Percentiles rank a stretch among this genome's conserved stretches.
Conservation (phyloP, 2,888 invertebrate genomes). For the Aspidiotus destructor region DNA sequence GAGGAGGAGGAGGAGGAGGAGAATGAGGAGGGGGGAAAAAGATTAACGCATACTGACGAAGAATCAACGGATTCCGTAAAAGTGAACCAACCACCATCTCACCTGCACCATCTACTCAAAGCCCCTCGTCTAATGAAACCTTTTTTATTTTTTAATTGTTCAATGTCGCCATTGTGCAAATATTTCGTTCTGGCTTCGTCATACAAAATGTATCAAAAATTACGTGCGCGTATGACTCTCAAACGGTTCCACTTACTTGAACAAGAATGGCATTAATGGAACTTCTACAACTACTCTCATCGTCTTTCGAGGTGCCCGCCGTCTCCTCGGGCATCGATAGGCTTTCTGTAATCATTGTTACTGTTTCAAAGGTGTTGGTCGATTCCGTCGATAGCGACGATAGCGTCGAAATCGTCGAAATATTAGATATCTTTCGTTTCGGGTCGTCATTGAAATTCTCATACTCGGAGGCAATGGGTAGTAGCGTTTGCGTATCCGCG, state of each 20-base stretch:
- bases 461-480: neutral
- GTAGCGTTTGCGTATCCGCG: neutral
- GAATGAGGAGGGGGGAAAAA: too few species aligned
- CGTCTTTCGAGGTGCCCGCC: neutral
- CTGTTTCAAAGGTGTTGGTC: slow-evolving; percentile 21
- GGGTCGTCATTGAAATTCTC: slow-evolving; percentile 20
- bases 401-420: slow-evolving; percentile 35
- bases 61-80: too few species aligned
- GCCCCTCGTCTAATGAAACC: neutral
- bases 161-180: too few species aligned
- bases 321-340: slow-evolving; percentile 8
- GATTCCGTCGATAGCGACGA: slow-evolving; percentile 35
- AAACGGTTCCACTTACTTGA: slow-evolving; percentile 17
- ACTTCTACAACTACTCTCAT: slow-evolving; percentile 1
- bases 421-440: slow-evolving; percentile 35
- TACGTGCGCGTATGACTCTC: too few species aligned
- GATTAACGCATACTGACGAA: too few species aligned
- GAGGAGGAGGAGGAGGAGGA: too few species aligned
- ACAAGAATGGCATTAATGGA: slow-evolving; percentile 1
- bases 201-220: too few species aligned
- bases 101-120: too few species aligned
- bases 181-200: too few species aligned
- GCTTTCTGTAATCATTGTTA: slow-evolving; percentile 8
- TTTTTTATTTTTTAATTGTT: too few species aligned
- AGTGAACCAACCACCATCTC: too few species aligned